Base-by-base conservation (phyloP, 2,888 invertebrate genomes). In the Molanna angustata region DNA sequence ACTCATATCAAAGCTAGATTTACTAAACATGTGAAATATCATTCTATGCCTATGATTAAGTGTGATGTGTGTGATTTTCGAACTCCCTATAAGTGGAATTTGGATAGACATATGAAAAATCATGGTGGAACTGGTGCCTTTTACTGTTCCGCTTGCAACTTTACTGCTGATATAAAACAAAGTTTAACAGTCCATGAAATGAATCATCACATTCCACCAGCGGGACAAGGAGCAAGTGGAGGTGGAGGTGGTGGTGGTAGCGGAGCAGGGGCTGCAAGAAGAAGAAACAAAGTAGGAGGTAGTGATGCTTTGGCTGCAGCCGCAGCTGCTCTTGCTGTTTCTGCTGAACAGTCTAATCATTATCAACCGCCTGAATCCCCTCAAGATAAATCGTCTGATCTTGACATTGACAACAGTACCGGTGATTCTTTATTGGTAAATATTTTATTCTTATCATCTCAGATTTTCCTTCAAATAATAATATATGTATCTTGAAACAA, bases 41-140 rank as follows among this genome's bases (percentile, higher is more conserved):
- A 94, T 70, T 90, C 91, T 53, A 92, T 91, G 89, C 94, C 89
- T 63, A 93, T 91, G 88, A 93, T 92, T 62, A 93, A 94, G 72
- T 96, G 95, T 70, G 87, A 87, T 52, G 85, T 90, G 69, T 96
- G 96, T 72, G 92, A 94, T 67, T 96, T 95, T 69, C 85, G 90
- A 59, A 94, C 94, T 14, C 92, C 94, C 17, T 90, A 90, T 76
- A 87, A 86, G 70, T 94, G 94, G 88, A 95, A 95, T 73, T 78
- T 93, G 71, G 95, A 95, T 68, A 82, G 95, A 4, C 96, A 96
- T 69, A 89, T 90, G 80, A 89, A 90, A 71, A 93, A 93, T 69
- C 94, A 94, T 73, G 88, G 86, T 58, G 91, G 91, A 2, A 84
- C 79, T 49, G 92, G 91, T n/a, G 85, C 85, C 58, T 90, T 89